A percentile compares a stretch with the other conserved stretches of the same genome.
Evolutionary conservation across 2,113 vertebrate species (phyloP).

Genomic region (Puffinus mauretanicus): DNA sequence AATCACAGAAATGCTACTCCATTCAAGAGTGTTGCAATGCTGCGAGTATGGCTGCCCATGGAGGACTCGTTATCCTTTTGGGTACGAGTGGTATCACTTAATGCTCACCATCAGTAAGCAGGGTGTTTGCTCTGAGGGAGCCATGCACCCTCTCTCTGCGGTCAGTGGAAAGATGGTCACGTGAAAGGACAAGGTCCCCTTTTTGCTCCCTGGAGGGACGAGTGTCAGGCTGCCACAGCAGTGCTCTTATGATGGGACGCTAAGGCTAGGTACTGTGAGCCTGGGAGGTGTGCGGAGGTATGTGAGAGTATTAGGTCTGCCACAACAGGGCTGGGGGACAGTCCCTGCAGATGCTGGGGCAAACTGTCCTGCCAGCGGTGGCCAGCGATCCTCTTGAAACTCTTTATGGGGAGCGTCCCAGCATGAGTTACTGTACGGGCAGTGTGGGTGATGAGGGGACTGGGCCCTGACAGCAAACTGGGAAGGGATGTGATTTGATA

Average conservation of each 20-base stretch:
- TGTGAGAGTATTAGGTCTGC: neutral
- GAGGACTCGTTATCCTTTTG: neutral
- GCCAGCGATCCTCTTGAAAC: neutral
- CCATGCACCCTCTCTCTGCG: neutral
- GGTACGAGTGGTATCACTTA: neutral
- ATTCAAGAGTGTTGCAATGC: neutral
- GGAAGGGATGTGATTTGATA: neutral
- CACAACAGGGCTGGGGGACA: neutral
- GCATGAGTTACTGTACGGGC: neutral
- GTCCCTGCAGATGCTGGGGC: neutral
- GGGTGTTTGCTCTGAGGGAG: neutral
- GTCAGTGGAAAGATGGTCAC: neutral
- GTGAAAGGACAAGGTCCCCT: neutral
- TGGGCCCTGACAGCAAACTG: neutral
- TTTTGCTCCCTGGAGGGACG: neutral
- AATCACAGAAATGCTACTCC: neutral
- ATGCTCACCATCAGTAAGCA: neutral
- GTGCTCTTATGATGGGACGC: neutral
- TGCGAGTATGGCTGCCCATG: neutral
- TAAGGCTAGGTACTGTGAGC: neutral
- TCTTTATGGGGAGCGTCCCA: neutral
- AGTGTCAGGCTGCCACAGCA: neutral
- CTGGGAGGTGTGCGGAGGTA: neutral
- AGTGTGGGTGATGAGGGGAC: neutral
- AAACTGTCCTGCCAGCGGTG: neutral